Base-by-base conservation (phyloP, 2,888 invertebrate species). In the Acleris literana region DNA sequence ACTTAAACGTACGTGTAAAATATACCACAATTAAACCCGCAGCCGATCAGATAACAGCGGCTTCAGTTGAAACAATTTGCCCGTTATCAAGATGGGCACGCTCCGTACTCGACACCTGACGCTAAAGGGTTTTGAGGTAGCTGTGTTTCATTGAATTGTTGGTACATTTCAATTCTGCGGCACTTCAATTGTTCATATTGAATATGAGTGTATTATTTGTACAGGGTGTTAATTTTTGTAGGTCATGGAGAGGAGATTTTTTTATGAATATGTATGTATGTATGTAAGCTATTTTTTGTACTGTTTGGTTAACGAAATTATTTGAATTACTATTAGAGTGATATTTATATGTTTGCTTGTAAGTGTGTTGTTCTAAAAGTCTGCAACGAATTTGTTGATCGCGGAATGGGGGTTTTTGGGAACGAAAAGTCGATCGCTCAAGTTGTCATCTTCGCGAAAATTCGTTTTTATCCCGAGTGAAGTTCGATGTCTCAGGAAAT, bases 51-150 rank as follows among this genome's bases (percentile, higher is more conserved):
- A 91, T 91, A 89, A 75, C 73, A 72, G 71, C 81, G 82, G 81
- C 76, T 80, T 81, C 85, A 82, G 82, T 86, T 84, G 88, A 89
- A 92, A 91, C 91, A 91, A 91, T 91, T 92, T 87, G 74, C 70
- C 70, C 72, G 77, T 81, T 92, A 92, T 92, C 92, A 75, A 78
- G 91, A 91, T 92, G 58, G 69, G 82, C 81, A 74, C 59, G 66
- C 62, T 68, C 71, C 63, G 69, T 46, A 39, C 61, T 53, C 44
- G n/a, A 51, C 60, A 68, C 80, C 78, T 80, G 79, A 53, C 52
- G 57, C 20, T 29, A 18, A 43, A 59, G 65, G 64, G 43, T 46
- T 56, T 13, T 65, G 60, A 65, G 51, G 60, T 60, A 20, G 60
- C 65, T 61, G 65, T 64, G 64, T 60, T 60, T 33, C 55, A 60